Conservation (phyloP, 1,140 invertebrate genomes). For the Rhyacophila brunnea region DNA sequence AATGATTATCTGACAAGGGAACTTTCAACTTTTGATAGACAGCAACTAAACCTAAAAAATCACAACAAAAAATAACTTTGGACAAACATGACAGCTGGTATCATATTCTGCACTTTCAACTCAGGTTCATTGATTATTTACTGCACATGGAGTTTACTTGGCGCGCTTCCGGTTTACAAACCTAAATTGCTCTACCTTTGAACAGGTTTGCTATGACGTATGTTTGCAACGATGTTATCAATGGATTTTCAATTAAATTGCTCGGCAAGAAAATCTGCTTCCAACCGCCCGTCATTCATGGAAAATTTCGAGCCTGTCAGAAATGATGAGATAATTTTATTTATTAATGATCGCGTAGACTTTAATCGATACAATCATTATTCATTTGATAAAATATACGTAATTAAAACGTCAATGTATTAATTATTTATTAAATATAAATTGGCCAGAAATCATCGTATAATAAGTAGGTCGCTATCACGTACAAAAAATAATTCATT, state of each 20-base stretch:
- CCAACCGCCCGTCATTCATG: too few relatives aligned
- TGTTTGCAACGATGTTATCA: neutral
- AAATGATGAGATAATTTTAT: neutral
- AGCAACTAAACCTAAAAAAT: too few relatives aligned
- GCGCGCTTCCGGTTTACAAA: conserved; percentile 20
- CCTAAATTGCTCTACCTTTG: conserved; percentile 11
- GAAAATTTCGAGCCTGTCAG: neutral
- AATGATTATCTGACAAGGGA: too few relatives aligned
- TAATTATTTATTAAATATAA: too few relatives aligned
- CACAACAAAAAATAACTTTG: too few relatives aligned
- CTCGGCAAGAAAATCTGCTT: neutral
- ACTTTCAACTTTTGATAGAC: too few relatives aligned
- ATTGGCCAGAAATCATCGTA: too few relatives aligned
- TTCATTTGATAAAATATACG: neutral
- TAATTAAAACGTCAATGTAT: neutral
- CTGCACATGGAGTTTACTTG: neutral
- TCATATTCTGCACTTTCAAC: conserved; percentile 13
- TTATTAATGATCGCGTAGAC: too few relatives aligned
- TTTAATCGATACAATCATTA: neutral
- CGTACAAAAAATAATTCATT: too few relatives aligned
- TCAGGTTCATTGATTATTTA: conserved; percentile 4
- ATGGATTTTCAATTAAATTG: neutral
- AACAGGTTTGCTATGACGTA: neutral
- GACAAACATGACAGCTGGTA: neutral
- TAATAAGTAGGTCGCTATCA: too few relatives aligned